Percentiles rank a stretch among this genome's conserved stretches.
Conservation (phyloP, 2,113 vertebrate species). For the Poeciliopsis retropinna region DNA sequence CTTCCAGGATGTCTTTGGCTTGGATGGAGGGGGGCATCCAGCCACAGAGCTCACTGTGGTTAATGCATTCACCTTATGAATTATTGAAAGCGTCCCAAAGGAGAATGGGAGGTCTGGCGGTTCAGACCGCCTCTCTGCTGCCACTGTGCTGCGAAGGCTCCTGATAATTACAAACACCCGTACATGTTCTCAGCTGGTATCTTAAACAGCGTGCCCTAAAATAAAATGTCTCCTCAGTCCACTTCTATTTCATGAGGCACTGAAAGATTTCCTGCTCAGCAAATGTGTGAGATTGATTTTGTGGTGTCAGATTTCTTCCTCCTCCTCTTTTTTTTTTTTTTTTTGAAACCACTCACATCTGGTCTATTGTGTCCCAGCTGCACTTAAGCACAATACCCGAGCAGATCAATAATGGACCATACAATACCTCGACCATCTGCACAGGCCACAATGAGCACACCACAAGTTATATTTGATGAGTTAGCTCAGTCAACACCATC, state of each 20-base stretch:
- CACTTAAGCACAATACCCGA: slow-evolving; percentile 48
- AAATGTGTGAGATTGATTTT: slow-evolving; percentile 47
- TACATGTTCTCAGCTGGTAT: slow-evolving; percentile 1
- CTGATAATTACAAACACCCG: slow-evolving; percentile 28
- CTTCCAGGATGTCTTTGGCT: slow-evolving; percentile 48
- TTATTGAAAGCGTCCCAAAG: slow-evolving; percentile 66
- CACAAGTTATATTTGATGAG: slow-evolving; percentile 35
- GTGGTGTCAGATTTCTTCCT: slow-evolving; percentile 48
- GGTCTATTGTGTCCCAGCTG: slow-evolving; percentile 39
- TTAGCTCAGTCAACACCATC: slow-evolving; percentile 46
- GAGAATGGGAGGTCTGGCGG: slow-evolving; percentile 34
- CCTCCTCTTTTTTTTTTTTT: not conserved
- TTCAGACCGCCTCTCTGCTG: slow-evolving; percentile 7
- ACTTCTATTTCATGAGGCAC: slow-evolving; percentile 15
- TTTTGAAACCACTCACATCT: slow-evolving; percentile 36
- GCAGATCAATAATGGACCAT: slow-evolving; percentile 61
- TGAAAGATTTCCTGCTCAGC: slow-evolving; percentile 37
- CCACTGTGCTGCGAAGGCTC: slow-evolving; percentile 12
- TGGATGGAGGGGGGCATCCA: slow-evolving; percentile 31
- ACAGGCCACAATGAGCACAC: slow-evolving; percentile 34
- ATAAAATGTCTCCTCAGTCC: not conserved
- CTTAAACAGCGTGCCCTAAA: not conserved
- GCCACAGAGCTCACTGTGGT: slow-evolving; percentile 40
- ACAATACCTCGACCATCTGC: slow-evolving; percentile 49
- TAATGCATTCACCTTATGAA: slow-evolving; percentile 66